These are phyloP conservation scores for Diarsia mendica DNA, from an alignment of 2,888 invertebrate genomes.

Conservation along the genomic window DNA sequence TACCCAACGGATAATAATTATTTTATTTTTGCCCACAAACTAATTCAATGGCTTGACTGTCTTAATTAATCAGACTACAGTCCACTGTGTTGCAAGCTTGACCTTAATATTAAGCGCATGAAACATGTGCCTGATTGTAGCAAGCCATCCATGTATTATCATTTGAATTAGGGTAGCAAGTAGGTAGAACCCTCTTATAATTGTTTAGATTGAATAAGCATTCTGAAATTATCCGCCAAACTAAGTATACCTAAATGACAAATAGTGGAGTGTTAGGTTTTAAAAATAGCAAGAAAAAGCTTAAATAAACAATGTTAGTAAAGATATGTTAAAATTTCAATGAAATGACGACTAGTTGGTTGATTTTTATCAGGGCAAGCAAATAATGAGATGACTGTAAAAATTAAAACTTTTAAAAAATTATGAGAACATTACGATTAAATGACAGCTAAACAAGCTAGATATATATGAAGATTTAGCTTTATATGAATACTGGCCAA, in stretches of 20 bases:
- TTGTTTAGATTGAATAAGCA: not conserved
- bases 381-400: conserved; percentile 25
- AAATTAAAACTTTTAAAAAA: not conserved
- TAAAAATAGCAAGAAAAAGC: not conserved
- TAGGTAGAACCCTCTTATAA: not conserved
- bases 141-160: conserved; percentile 12
- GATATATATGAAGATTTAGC: conserved; percentile 9
- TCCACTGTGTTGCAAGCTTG: conserved; percentile 6
- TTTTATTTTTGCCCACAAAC: conserved; percentile 15
- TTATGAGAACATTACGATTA: not conserved
- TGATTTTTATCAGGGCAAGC: conserved; percentile 25
- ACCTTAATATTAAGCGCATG: conserved; percentile 3
- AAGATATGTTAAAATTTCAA: conserved; percentile 10
- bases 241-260: not conserved
- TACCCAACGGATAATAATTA: conserved; percentile 21
- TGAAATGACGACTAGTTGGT: not conserved
- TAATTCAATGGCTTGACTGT: conserved; percentile 4
- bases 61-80: conserved; percentile 10
- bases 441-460: conserved; percentile 21
- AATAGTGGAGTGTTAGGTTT: not conserved
- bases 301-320: not conserved
- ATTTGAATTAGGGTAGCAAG: not conserved
- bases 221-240: not conserved
- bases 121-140: not conserved
- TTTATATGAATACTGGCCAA: not conserved